Evolutionary conservation across 1,140 invertebrate genomes (phyloP), one percentile per base, ranked within the genome.

Genomic region (Papilio glaucus): DNA sequence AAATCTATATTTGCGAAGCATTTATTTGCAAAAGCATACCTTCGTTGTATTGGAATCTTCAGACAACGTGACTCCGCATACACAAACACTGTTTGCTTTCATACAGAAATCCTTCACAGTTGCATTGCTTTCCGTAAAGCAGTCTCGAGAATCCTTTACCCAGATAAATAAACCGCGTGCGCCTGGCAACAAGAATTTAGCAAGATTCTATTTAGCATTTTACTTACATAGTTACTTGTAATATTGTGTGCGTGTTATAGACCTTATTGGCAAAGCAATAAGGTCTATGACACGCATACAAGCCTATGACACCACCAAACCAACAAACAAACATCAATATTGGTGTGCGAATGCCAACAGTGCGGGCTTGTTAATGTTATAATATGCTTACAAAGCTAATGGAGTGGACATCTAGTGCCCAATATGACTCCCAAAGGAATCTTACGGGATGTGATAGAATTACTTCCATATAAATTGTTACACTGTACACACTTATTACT

Each of bases 291-390:
- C 29, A 33, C 29, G 29, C 6, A 6, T 33, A 33, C 29, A 33
- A 33, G n/a, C n/a, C n/a, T n/a, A n/a, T n/a, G n/a, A n/a, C n/a
- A n/a, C n/a, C n/a, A n/a, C n/a, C n/a, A n/a, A n/a, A n/a, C n/a
- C n/a, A n/a, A n/a, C n/a, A n/a, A n/a, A n/a, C 18, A 49, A 49
- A 49, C n/a, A 49, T 49, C 42, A 18, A 49, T 49, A 49, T 49
- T 18, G 42, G 42, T 49, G 42, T 49, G 42, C 42, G 18, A 49
- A 49, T 21, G 42, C 42, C 15, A 13, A 4, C 42, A 21, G n/a
- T 21, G 42, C 18, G 5, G 42, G 15, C 4, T n/a, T 15, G 18
- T 15, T n/a, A 49, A 49, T 49, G 42, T 49, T 49, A 49, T 49
- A 41, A 41, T 41, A 41, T 13, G 42, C 42, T 49, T 49, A 49